Evolutionary conservation across 2,888 invertebrate genomes (phyloP).

Genomic region (Periphyllus acericola): DNA sequence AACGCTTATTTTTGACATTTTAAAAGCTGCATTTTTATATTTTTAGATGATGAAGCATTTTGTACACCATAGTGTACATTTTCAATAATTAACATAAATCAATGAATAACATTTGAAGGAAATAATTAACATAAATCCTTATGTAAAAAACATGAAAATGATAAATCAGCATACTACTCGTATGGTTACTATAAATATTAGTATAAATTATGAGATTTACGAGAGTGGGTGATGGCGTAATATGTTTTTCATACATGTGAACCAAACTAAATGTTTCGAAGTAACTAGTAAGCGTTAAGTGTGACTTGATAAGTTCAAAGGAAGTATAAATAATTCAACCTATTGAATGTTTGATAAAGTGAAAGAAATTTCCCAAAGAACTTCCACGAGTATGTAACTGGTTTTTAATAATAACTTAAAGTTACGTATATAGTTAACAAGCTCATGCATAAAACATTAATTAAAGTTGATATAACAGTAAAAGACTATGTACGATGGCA

Average conservation of each 20-base stretch:
- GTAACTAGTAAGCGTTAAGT: not conserved
- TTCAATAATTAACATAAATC: too few species aligned
- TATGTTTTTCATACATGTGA: not conserved
- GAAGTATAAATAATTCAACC: not conserved
- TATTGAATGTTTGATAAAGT: not conserved
- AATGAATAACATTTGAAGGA: too few species aligned
- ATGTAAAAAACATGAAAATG: not conserved
- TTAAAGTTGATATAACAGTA: not conserved
- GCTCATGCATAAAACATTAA: not conserved
- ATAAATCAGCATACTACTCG: not conserved
- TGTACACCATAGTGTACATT: too few species aligned
- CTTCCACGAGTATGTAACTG: not conserved
- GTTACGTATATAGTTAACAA: not conserved
- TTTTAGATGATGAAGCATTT: too few species aligned
- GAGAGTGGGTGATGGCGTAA: not conserved
- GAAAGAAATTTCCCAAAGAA: not conserved
- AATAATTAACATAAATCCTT: too few species aligned
- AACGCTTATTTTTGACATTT: too few species aligned
- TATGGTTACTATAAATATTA: not conserved
- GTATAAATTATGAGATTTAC: not conserved
- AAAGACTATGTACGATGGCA: not conserved
- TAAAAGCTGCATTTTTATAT: too few species aligned
- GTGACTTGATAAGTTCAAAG: not conserved
- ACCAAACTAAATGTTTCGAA: not conserved
- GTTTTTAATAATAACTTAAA: not conserved